Evolutionary conservation across 1,140 invertebrate genomes (phyloP).

Genomic region (Cydia amplana): DNA sequence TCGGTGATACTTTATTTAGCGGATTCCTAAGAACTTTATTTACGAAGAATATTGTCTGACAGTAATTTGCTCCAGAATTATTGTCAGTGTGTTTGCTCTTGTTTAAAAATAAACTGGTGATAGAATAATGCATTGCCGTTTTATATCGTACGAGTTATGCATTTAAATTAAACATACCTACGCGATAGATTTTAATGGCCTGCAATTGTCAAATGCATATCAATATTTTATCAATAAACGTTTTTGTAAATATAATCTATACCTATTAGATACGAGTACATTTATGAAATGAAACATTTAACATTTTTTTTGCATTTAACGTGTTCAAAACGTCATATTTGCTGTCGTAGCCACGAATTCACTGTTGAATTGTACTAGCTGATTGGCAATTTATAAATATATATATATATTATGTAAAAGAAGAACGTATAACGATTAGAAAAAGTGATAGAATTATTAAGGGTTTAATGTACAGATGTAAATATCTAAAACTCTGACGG

Average conservation of each 20-base stretch:
- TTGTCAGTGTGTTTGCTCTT: not conserved
- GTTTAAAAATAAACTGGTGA: not conserved
- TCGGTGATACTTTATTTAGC: slow-evolving; percentile 34
- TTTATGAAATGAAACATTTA: slow-evolving; percentile 51
- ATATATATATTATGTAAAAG: slow-evolving; percentile 30
- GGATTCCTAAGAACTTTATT: not conserved
- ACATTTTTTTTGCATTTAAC: slow-evolving; percentile 59
- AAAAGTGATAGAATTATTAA: slow-evolving; percentile 56
- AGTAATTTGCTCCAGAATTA: slow-evolving; percentile 57
- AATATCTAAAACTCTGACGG: slow-evolving; percentile 70
- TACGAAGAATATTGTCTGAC: slow-evolving; percentile 34
- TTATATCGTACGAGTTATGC: slow-evolving; percentile 23
- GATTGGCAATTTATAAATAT: slow-evolving; percentile 71
- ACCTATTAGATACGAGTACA: slow-evolving; percentile 43
- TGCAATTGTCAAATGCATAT: slow-evolving; percentile 71
- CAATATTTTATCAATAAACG: slow-evolving; percentile 54
- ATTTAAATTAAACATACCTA: slow-evolving; percentile 37
- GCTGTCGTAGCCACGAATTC: not conserved
- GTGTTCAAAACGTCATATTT: slow-evolving; percentile 1
- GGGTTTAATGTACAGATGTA: slow-evolving; percentile 70
- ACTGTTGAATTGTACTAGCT: slow-evolving; percentile 63
- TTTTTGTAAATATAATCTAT: slow-evolving; percentile 68
- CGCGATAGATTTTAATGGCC: slow-evolving; percentile 33
- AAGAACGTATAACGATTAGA: slow-evolving; percentile 61
- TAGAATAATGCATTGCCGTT: not conserved